Percentiles rank a stretch among this genome's conserved stretches.
Conservation (phyloP, 2,113 vertebrate genomes). For the Cyanoramphus novaezelandiae region DNA sequence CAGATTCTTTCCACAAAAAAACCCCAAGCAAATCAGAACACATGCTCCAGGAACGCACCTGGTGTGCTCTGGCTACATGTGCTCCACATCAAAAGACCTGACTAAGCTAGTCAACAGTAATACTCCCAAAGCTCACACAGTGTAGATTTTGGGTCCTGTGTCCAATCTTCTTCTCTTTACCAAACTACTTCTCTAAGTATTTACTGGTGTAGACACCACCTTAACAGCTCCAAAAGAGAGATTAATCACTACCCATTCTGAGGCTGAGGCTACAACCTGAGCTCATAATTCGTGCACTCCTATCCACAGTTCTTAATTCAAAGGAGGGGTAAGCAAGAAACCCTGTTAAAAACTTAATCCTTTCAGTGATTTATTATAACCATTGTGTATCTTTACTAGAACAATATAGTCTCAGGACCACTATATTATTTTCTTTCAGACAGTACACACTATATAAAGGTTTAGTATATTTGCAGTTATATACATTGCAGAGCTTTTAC, state of each 20-base stretch:
- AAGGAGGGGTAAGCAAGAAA: neutral
- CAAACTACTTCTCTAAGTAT: neutral
- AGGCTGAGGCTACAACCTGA: neutral
- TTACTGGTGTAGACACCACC: neutral
- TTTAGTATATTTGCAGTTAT: neutral
- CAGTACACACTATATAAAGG: neutral
- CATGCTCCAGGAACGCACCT: neutral
- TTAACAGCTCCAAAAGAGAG: neutral
- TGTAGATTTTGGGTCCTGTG: neutral
- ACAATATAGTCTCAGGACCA: neutral
- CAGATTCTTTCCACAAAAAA: neutral
- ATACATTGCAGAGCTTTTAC: neutral
- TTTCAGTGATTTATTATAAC: neutral
- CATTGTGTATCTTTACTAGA: neutral
- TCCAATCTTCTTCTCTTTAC: neutral
- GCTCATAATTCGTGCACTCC: neutral
- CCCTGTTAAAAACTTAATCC: neutral
- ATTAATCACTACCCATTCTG: neutral
- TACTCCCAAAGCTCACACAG: neutral
- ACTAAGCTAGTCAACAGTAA: neutral
- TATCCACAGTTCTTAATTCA: neutral
- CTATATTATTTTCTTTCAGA: neutral
- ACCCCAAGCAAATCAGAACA: fast-evolving
- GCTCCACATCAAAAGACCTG: neutral
- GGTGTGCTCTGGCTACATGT: neutral